Evolutionary conservation across 2,113 vertebrate species (phyloP).

Genomic region (Himantopus leucocephalus): DNA sequence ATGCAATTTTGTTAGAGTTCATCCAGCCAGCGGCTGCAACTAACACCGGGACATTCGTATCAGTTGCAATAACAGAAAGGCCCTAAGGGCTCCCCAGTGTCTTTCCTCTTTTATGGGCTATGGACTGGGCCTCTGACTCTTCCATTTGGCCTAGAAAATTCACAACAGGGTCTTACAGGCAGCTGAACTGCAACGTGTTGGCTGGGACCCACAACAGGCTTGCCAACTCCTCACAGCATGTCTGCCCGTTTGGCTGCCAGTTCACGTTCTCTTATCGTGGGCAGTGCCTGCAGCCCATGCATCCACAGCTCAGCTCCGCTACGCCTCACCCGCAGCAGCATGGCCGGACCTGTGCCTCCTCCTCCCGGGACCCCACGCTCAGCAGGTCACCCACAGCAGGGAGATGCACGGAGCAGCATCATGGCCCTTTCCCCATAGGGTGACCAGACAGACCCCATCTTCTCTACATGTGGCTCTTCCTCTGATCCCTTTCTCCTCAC

Average conservation of each 20-base stretch:
- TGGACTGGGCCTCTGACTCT: not conserved
- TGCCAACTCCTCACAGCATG: rapidly evolving
- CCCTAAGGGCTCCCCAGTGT: not conserved
- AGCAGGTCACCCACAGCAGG: not conserved
- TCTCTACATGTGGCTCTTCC: not conserved
- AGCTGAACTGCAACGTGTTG: not conserved
- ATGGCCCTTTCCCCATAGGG: rapidly evolving
- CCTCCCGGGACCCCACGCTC: not conserved
- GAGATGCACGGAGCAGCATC: rapidly evolving
- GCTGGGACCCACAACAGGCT: not conserved
- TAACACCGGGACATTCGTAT: not conserved
- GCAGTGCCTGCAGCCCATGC: not conserved
- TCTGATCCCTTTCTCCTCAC: not conserved
- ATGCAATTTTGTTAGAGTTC: not conserved
- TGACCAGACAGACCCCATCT: not conserved
- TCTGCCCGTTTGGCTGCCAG: rapidly evolving
- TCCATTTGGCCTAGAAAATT: not conserved
- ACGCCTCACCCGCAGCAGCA: rapidly evolving
- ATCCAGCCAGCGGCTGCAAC: not conserved
- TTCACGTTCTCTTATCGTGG: rapidly evolving
- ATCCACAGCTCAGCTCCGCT: not conserved
- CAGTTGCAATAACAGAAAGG: not conserved
- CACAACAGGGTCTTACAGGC: not conserved
- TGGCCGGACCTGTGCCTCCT: not conserved
- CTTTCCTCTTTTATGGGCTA: not conserved